Conservation (phyloP, 2,113 vertebrate genomes). For the Fukomys damarensis region DNA sequence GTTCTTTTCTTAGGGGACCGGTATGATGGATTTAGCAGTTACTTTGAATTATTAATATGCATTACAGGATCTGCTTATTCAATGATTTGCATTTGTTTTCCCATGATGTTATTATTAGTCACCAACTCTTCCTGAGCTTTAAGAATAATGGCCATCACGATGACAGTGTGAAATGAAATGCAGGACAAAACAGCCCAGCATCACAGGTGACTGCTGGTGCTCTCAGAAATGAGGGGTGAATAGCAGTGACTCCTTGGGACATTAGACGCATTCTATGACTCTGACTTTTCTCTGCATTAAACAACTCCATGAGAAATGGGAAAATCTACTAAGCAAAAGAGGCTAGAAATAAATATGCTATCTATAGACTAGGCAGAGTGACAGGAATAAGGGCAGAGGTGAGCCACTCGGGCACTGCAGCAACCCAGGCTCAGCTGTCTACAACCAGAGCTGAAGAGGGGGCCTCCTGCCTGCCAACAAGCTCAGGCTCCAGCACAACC, state of each 20-base stretch:
- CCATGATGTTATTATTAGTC: constrained; percentile 75
- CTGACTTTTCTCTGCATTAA: not conserved
- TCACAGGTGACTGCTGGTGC: not conserved
- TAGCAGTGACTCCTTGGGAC: not conserved
- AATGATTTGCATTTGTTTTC: constrained; percentile 76
- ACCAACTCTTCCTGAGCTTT: constrained; percentile 43
- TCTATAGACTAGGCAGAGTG: not conserved
- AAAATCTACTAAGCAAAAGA: not conserved
- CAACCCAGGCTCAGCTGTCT: not conserved
- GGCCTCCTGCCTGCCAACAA: fast-evolving
- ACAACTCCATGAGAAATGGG: not conserved
- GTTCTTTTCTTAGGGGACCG: not conserved
- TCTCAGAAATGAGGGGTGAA: not conserved
- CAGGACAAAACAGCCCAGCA: not conserved
- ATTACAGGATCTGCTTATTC: constrained; percentile 61
- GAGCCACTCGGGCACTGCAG: fast-evolving
- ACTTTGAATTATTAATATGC: constrained; percentile 70
- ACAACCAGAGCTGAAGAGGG: not conserved
- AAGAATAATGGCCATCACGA: constrained; percentile 29
- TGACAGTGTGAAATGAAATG: not conserved
- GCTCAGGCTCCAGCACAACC: not conserved
- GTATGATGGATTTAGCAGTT: constrained; percentile 48
- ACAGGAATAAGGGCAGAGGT: fast-evolving
- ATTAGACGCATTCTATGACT: not conserved
- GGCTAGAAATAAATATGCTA: not conserved